These are phyloP conservation scores for Leptinotarsa undecemlineata DNA, from an alignment of 1,140 invertebrate genomes.

Conservation along the genomic window DNA sequence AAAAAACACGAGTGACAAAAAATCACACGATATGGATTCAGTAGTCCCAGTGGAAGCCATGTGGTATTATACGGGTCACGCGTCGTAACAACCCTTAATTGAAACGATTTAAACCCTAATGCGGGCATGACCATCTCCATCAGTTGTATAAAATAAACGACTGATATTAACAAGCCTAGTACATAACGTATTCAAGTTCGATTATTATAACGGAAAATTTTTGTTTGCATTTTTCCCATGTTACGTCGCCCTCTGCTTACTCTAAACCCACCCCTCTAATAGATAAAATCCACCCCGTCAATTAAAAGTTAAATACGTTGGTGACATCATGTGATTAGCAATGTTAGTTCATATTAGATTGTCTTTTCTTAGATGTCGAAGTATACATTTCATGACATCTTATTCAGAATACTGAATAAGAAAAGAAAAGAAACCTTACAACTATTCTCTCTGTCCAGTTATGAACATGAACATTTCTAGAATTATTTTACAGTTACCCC, in stretches of 20 bases:
- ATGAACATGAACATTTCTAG: no score
- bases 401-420: no score
- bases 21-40: neutral
- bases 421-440: no score
- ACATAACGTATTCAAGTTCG: neutral
- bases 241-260: neutral
- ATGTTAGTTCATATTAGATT: no score
- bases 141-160: neutral
- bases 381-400: no score
- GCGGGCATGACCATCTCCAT: neutral
- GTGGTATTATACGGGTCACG: constrained; percentile 22
- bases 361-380: no score
- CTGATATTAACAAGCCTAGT: neutral
- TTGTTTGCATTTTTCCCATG: neutral
- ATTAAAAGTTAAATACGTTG: neutral
- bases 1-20: neutral
- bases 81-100: constrained; percentile 2
- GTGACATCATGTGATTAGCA: neutral
- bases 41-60: neutral
- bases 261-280: neutral
- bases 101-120: neutral
- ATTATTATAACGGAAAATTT: constrained; percentile 4
- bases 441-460: no score
- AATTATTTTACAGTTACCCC: no score
- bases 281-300: neutral